A percentile compares a stretch with the other conserved stretches of the same genome.
Evolutionary conservation across 2,888 invertebrate genomes (phyloP).

Genomic region (Eilema griseolum): DNA sequence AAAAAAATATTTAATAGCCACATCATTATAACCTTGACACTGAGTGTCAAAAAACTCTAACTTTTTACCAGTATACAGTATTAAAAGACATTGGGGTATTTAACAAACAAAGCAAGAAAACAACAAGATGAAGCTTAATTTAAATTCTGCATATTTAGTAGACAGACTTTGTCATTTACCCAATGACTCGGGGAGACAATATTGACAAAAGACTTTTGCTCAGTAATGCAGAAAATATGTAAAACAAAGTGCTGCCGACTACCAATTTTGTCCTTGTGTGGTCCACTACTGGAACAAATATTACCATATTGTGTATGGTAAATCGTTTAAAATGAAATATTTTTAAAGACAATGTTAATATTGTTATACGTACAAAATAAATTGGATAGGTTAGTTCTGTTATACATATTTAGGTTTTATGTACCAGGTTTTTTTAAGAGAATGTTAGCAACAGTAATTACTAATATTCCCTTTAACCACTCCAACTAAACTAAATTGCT

Average conservation of each 20-base stretch:
- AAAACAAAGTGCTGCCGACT: constrained; percentile 69
- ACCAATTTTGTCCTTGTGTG: constrained; percentile 75
- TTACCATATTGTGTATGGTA: constrained; percentile 63
- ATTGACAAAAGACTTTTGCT: constrained; percentile 81
- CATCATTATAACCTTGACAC: constrained; percentile 59
- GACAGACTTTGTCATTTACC: constrained; percentile 66
- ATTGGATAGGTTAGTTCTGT: not conserved
- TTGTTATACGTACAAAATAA: constrained; percentile 28
- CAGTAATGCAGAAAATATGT: constrained; percentile 83
- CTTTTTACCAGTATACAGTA: constrained; percentile 52
- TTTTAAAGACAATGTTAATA: constrained; percentile 54
- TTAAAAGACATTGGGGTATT: constrained; percentile 54
- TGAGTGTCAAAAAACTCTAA: constrained; percentile 57
- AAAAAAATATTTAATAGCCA: constrained; percentile 52
- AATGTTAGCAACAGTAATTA: too few species aligned
- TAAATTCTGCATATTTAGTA: constrained; percentile 69
- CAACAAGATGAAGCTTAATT: constrained; percentile 57
- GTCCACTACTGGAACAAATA: constrained; percentile 66
- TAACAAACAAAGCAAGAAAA: constrained; percentile 57
- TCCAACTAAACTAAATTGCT: too few species aligned
- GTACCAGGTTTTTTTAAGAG: too few species aligned
- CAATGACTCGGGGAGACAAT: constrained; percentile 76
- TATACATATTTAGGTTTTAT: too few species aligned
- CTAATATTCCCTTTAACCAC: too few species aligned
- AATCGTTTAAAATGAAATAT: constrained; percentile 49